Evolutionary conservation across 2,888 invertebrate species (phyloP).

Genomic region (Ormia ochracea): DNA sequence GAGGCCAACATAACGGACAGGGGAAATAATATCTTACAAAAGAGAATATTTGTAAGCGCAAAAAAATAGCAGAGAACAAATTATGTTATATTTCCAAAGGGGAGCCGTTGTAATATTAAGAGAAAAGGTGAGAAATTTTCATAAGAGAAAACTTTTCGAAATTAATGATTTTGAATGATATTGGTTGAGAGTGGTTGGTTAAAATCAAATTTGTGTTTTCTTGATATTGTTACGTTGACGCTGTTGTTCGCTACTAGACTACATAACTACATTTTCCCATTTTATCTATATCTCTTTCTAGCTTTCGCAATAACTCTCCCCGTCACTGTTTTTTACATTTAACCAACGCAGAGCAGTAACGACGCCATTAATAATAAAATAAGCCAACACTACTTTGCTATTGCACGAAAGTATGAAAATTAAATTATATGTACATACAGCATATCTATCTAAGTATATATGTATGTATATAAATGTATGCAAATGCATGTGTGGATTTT

Average conservation of each 20-base stretch:
- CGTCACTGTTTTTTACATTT: constrained; percentile 1
- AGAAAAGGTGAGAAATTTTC: neutral
- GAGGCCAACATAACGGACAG: neutral
- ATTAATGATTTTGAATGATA: constrained; percentile 16
- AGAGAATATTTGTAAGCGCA: neutral
- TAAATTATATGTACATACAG: neutral
- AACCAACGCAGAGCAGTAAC: constrained; percentile 34
- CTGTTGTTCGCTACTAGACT: neutral
- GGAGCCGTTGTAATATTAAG: neutral
- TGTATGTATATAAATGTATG: no score
- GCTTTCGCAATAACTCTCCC: neutral
- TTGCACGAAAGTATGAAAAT: constrained; percentile 20
- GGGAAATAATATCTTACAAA: neutral
- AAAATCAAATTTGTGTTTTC: constrained; percentile 9
- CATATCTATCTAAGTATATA: no score
- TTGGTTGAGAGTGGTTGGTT: neutral
- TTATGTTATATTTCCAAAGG: neutral
- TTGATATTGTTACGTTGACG: constrained; percentile 12
- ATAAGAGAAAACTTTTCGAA: constrained; percentile 27
- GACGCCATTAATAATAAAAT: constrained; percentile 50
- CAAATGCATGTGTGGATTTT: no score
- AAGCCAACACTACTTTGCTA: constrained; percentile 15
- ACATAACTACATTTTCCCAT: constrained; percentile 47
- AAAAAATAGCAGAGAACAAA: neutral
- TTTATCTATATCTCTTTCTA: constrained; percentile 27